Evolutionary conservation across 2,113 vertebrate genomes (phyloP).

Genomic region (Notothenia rossii): DNA sequence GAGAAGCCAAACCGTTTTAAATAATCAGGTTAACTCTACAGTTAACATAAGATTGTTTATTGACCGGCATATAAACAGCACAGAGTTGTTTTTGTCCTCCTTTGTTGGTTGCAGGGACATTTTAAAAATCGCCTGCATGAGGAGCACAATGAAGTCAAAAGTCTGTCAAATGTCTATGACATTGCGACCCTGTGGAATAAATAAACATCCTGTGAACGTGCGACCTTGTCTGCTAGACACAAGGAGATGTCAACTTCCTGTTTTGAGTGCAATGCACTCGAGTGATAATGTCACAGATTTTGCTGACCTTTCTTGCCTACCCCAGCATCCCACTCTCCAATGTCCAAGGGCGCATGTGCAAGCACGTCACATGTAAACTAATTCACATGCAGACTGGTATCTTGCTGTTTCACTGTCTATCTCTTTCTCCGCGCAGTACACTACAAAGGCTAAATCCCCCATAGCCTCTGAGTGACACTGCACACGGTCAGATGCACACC

Average conservation of each 20-base stretch:
- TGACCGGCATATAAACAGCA: no score
- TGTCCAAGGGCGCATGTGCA: neutral
- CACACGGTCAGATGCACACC: slow-evolving; percentile 29
- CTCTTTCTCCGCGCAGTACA: neutral
- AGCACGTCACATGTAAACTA: neutral
- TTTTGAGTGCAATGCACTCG: slow-evolving; percentile 9
- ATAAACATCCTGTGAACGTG: slow-evolving; percentile 19
- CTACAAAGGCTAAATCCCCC: slow-evolving; percentile 16
- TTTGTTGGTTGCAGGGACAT: no score
- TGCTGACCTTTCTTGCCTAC: slow-evolving; percentile 27
- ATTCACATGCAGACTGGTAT: neutral
- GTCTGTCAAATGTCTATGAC: slow-evolving; percentile 29
- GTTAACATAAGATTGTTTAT: no score
- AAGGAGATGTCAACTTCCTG: slow-evolving; percentile 14
- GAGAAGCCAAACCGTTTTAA: no score
- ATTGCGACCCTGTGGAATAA: slow-evolving; percentile 41
- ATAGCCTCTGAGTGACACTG: slow-evolving; percentile 34
- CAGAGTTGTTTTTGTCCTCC: no score
- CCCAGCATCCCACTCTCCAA: slow-evolving; percentile 4
- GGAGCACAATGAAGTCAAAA: neutral
- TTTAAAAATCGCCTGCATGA: neutral
- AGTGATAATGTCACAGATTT: slow-evolving; percentile 48
- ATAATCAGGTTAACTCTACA: no score
- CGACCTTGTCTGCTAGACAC: slow-evolving; percentile 31
- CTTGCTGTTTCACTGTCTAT: neutral